These are phyloP conservation scores for Maccullochella peelii DNA, from an alignment of 2,113 vertebrate species.

Conservation along the genomic window DNA sequence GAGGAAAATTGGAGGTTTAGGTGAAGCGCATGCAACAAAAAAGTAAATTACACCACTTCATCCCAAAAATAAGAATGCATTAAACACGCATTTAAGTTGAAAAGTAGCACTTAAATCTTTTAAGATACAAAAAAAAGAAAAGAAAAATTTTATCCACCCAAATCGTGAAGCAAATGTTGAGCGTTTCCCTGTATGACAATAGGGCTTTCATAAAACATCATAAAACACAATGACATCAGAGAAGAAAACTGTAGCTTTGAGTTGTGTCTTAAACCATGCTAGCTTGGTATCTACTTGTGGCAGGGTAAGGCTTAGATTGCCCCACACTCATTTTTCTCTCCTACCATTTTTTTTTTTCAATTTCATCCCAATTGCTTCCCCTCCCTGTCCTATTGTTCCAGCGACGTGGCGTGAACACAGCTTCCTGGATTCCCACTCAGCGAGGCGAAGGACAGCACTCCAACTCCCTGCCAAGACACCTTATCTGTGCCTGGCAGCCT, in stretches of 20 bases:
- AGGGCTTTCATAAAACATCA: neutral
- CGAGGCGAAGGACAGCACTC: constrained; percentile 75
- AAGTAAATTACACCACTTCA: neutral
- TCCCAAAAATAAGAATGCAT: neutral
- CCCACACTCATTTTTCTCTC: constrained; percentile 38
- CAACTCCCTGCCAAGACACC: constrained; percentile 76
- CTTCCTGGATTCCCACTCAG: constrained; percentile 81
- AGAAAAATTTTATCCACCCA: neutral
- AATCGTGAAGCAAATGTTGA: neutral
- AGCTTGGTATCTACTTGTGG: constrained; percentile 20
- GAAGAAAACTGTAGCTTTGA: neutral
- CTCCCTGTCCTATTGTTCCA: constrained; percentile 76
- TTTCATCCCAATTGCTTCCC: constrained; percentile 55
- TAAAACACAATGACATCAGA: neutral
- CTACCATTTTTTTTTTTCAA: constrained; percentile 19
- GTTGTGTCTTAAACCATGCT: neutral
- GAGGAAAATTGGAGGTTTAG: neutral
- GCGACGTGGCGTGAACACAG: constrained; percentile 61
- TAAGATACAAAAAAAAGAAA: neutral
- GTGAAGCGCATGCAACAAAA: neutral
- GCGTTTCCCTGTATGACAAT: neutral
- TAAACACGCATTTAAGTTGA: neutral
- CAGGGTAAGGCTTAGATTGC: constrained; percentile 35
- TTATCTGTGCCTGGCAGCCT: constrained; percentile 82
- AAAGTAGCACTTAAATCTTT: neutral